phyloP scores from a whole-genome alignment of 92 coral and sea anemone species.

The Pocillopora grandis region DNA sequence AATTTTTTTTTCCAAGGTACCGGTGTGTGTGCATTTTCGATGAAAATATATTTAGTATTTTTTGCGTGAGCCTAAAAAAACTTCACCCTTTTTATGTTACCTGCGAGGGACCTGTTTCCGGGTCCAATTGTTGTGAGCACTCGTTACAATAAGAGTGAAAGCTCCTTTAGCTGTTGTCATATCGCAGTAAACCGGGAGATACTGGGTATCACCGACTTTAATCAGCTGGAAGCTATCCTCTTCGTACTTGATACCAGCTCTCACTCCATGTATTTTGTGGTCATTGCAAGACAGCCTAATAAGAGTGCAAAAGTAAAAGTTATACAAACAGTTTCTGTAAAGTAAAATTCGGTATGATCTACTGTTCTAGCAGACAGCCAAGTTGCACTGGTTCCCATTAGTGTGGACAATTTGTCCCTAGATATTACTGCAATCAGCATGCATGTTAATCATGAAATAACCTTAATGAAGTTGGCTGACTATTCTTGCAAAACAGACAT shows the following conservation, averaged over 20 bases:
- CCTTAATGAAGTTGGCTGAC: no score
- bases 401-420: no score
- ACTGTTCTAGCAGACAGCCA: no score
- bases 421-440: no score
- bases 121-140: slow-evolving; percentile 79
- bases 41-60: no score
- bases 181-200: slow-evolving; percentile 76
- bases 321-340: neutral
- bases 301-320: neutral
- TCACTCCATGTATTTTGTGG: slow-evolving; percentile 62
- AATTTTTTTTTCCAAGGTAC: no score
- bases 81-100: neutral
- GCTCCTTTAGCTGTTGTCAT: slow-evolving; percentile 78
- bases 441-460: no score
- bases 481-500: no score
- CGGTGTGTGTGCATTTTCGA: no score
- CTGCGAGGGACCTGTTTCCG: slow-evolving; percentile 60
- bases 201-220: slow-evolving; percentile 37
- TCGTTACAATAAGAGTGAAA: slow-evolving; percentile 77
- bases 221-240: slow-evolving; percentile 74
- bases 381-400: no score
- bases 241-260: slow-evolving; percentile 47
- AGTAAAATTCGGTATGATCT: no score
- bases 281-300: slow-evolving; percentile 71
- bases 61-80: no score